Evolutionary conservation across 23 tunicate genomes (phyloP).

Genomic region (Trididemnum clinides): DNA sequence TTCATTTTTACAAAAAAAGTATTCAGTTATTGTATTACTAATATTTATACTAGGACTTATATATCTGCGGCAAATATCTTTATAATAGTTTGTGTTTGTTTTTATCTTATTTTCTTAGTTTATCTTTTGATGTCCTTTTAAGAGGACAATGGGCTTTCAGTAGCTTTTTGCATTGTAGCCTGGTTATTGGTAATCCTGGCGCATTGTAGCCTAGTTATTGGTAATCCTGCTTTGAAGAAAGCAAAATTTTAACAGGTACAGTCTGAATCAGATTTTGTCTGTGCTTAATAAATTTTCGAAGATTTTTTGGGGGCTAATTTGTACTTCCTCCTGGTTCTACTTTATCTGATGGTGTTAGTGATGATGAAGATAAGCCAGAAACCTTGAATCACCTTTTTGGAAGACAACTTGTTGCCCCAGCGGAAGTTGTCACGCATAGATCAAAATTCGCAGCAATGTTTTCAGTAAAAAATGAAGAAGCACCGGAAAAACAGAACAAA

Average conservation of each 20-base stretch:
- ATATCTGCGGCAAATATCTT: neutral
- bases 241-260: neutral
- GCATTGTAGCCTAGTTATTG: too few relatives aligned
- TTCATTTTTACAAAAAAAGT: neutral
- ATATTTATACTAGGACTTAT: too few relatives aligned
- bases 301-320: neutral
- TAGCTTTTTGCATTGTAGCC: neutral
- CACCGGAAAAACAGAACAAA: neutral
- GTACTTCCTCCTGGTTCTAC: neutral
- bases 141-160: neutral
- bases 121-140: neutral
- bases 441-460: neutral
- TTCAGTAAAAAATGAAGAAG: neutral
- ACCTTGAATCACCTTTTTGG: neutral
- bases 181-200: neutral
- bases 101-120: neutral
- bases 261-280: neutral
- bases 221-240: too few relatives aligned
- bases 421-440: neutral
- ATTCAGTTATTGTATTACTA: neutral
- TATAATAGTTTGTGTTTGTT: neutral
- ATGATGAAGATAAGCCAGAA: neutral
- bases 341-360: neutral
- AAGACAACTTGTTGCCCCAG: neutral
- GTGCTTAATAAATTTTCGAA: neutral